A percentile compares a stretch with the other conserved stretches of the same genome.
phyloP scores from a whole-genome alignment of 2,888 invertebrate genomes.

The Pseudococcus longispinus region DNA sequence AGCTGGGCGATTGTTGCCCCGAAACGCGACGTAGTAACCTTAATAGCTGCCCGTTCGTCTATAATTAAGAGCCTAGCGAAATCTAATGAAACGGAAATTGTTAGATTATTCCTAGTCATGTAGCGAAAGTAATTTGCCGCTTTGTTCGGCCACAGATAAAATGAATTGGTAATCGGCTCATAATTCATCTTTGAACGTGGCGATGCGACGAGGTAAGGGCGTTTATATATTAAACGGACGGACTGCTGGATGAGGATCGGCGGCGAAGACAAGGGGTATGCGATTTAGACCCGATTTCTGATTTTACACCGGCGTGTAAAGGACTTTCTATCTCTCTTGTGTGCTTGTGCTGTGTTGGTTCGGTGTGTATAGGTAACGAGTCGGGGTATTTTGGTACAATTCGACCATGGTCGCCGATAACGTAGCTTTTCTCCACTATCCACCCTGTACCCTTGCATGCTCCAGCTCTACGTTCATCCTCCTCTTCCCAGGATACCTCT shows the following conservation, averaged over 20 bases:
- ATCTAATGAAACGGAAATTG: conserved; percentile 57
- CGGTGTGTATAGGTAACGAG: neutral
- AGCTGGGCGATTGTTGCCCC: neutral
- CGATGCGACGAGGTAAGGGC: neutral
- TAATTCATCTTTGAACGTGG: conserved; percentile 50
- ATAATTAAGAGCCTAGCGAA: conserved; percentile 53
- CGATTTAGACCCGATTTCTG: conserved; percentile 5
- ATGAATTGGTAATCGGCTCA: conserved; percentile 55
- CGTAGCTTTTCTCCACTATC: neutral
- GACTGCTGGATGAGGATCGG: neutral
- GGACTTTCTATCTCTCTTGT: neutral
- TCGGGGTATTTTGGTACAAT: neutral
- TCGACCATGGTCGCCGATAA: neutral
- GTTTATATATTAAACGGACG: neutral
- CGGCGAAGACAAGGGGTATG: neutral
- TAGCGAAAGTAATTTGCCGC: conserved; percentile 56
- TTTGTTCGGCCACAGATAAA: conserved; percentile 48
- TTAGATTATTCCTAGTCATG: conserved; percentile 55
- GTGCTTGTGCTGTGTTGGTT: neutral
- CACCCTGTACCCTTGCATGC: neutral
- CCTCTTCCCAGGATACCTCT: neutral
- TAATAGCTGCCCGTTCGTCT: conserved; percentile 47
- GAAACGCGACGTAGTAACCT: neutral
- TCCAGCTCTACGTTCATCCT: too few relatives aligned
- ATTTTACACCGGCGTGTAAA: conserved; percentile 4